phyloP scores from a whole-genome alignment of 2,888 invertebrate genomes.

The Seladonia tumulorum region DNA sequence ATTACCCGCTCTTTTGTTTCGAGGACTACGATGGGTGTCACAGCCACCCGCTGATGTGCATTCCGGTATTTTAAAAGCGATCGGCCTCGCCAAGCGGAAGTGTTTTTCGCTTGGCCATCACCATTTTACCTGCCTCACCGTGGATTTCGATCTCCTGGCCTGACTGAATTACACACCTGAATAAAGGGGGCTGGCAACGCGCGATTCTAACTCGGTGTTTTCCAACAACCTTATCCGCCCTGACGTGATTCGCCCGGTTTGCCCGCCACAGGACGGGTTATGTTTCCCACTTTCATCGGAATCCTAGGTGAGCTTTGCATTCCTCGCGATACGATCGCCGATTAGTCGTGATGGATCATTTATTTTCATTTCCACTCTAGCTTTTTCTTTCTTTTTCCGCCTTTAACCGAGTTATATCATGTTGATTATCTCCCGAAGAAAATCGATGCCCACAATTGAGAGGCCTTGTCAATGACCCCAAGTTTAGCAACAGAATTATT shows the following conservation, averaged over 20 bases:
- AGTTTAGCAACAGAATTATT: conserved; percentile 51
- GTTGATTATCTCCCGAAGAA: conserved; percentile 24
- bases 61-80: conserved; percentile 61
- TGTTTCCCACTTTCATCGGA: conserved; percentile 90
- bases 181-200: conserved; percentile 20
- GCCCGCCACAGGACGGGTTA: conserved; percentile 85
- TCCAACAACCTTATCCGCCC: conserved; percentile 59
- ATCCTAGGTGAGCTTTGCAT: conserved; percentile 88
- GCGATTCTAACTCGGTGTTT: conserved; percentile 41
- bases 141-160: conserved; percentile 14
- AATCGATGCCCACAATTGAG: conserved; percentile 55
- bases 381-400: conserved; percentile 16
- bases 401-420: conserved; percentile 20
- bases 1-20: conserved; percentile 59
- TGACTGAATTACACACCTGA: conserved; percentile 16
- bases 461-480: conserved; percentile 59
- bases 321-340: background rate
- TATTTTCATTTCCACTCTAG: conserved; percentile 7
- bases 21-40: conserved; percentile 61
- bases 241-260: conserved; percentile 71
- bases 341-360: background rate
- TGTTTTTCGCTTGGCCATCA: conserved; percentile 58
- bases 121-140: conserved; percentile 16
- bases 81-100: conserved; percentile 58
- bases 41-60: conserved; percentile 59